Conservation (phyloP, 2,797 vertebrate species). For the Peromyscus melanophrys region DNA sequence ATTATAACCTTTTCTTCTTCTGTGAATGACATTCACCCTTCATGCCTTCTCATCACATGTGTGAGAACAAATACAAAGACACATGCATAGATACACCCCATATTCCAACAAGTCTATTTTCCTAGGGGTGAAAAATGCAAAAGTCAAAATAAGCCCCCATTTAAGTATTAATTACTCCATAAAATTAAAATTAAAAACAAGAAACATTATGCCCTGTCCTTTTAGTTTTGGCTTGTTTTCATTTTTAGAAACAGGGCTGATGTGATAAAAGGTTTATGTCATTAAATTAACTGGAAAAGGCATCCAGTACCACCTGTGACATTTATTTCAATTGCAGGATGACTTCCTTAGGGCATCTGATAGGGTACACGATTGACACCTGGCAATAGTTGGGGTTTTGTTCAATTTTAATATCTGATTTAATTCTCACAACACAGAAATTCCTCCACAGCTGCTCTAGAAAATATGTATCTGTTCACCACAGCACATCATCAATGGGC, state of each 20-base stretch:
- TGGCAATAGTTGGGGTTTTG: not conserved
- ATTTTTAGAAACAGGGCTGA: not conserved
- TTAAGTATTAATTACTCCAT: not conserved
- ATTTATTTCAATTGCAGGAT: not conserved
- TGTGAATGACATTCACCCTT: not conserved
- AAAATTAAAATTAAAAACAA: not conserved
- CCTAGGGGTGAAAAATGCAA: not conserved
- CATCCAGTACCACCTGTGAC: not conserved
- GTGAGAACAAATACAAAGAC: not conserved
- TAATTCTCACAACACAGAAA: not conserved
- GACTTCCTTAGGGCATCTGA: not conserved
- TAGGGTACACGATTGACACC: not conserved
- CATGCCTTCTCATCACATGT: not conserved
- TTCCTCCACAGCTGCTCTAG: not conserved
- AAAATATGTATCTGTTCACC: not conserved
- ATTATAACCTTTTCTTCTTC: not conserved
- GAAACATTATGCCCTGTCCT: not conserved
- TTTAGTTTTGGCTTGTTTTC: not conserved
- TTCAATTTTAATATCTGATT: not conserved
- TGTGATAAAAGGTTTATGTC: not conserved
- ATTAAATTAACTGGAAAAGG: not conserved
- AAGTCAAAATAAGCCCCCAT: constrained; percentile 1
- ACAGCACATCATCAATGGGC: not conserved
- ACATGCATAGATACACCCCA: not conserved
- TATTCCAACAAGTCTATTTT: constrained; percentile 4